phyloP scores from a whole-genome alignment of 2,113 vertebrate species.

The Accipiter cooperii region DNA sequence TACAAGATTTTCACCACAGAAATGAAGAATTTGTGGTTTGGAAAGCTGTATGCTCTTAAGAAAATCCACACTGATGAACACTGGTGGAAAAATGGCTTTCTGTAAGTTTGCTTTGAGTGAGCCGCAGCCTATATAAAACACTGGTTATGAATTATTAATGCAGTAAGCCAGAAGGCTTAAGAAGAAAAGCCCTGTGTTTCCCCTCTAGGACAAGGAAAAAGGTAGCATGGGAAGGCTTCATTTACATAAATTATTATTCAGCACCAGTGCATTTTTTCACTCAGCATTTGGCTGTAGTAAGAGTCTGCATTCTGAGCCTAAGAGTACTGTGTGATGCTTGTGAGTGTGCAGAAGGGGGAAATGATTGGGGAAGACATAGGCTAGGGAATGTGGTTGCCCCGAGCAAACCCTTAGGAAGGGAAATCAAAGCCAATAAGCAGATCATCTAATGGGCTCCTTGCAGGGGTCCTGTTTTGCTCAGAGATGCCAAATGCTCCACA shows the following conservation, averaged over 20 bases:
- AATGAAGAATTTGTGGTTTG: background rate
- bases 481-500: background rate
- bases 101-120: background rate
- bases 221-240: background rate
- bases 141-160: conserved; percentile 21
- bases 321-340: background rate
- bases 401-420: background rate
- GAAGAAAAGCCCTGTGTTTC: background rate
- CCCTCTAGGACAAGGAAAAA: background rate
- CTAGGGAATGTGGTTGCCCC: background rate
- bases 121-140: background rate
- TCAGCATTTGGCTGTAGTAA: background rate
- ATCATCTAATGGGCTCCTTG: background rate
- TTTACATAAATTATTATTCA: background rate
- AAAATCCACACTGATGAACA: background rate
- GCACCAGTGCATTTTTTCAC: background rate
- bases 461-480: background rate
- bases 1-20: background rate
- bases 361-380: background rate
- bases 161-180: background rate
- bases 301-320: background rate
- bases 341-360: accelerated
- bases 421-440: background rate
- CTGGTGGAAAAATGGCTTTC: background rate
- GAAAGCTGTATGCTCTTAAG: background rate